Percentiles rank a stretch among this genome's conserved stretches.
Evolutionary conservation across 2,113 vertebrate genomes (phyloP).

Genomic region (Scortum barcoo): DNA sequence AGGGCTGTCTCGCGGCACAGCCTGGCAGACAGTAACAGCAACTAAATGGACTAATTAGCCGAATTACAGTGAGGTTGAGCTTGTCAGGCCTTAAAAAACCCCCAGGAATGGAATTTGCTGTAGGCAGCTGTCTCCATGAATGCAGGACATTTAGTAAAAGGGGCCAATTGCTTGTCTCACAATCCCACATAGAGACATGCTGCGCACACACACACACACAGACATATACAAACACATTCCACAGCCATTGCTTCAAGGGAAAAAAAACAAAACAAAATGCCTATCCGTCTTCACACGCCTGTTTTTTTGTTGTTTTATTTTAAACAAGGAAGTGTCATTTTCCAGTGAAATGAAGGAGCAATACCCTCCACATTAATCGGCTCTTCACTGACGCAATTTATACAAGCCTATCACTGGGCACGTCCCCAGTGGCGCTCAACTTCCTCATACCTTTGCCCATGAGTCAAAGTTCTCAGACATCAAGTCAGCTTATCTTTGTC

Average conservation of each 20-base stretch:
- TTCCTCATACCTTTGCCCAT: conserved; percentile 82
- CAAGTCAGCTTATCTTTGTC: conserved; percentile 62
- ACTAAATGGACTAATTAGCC: conserved; percentile 83
- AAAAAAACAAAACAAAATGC: conserved; percentile 9
- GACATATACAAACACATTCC: background rate
- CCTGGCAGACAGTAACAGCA: conserved; percentile 75
- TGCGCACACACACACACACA: conserved; percentile 7
- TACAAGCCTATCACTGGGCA: background rate
- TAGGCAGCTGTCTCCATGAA: conserved; percentile 72
- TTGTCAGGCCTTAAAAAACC: conserved; percentile 71
- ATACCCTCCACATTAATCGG: no score
- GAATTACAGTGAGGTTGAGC: conserved; percentile 79
- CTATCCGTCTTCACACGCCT: conserved; percentile 53
- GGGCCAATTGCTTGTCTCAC: conserved; percentile 70
- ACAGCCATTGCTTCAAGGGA: conserved; percentile 27
- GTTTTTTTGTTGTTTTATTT: conserved; percentile 26
- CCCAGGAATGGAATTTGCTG: conserved; percentile 78
- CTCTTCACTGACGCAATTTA: no score
- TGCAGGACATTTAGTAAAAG: conserved; percentile 75
- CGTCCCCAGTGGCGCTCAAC: conserved; percentile 38
- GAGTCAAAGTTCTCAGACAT: conserved; percentile 79
- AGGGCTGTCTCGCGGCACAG: conserved; percentile 71
- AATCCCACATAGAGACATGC: conserved; percentile 47
- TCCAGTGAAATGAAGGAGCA: background rate
- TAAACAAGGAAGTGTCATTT: conserved; percentile 48